Evolutionary conservation across 2,888 invertebrate species (phyloP).

Genomic region (Mythimna loreyi): DNA sequence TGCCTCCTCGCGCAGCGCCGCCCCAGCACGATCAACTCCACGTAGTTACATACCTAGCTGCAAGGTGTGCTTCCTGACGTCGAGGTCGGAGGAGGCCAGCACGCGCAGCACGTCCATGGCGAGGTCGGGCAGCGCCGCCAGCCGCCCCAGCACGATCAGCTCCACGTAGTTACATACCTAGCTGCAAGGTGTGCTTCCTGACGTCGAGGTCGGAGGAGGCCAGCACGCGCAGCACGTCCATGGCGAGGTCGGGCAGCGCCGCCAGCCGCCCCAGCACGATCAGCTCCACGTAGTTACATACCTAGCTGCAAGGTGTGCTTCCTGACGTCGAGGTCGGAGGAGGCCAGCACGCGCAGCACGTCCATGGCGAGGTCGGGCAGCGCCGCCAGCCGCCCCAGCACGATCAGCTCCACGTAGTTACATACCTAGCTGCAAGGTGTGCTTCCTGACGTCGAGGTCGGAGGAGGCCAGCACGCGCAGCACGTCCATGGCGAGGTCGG

Average conservation of each 20-base stretch:
- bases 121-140: slow-evolving; percentile 96
- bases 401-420: no score
- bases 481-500: no score
- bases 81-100: slow-evolving; percentile 97
- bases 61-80: slow-evolving; percentile 97
- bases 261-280: no score
- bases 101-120: slow-evolving; percentile 99
- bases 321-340: slow-evolving; percentile 98
- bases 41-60: slow-evolving; percentile 93
- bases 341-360: slow-evolving; percentile 97
- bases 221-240: slow-evolving; percentile 99
- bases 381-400: slow-evolving; percentile 86
- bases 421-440: no score
- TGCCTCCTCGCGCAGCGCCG: slow-evolving; percentile 96
- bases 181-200: slow-evolving; percentile 94
- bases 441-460: no score
- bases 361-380: slow-evolving; percentile 98
- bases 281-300: no score
- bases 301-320: slow-evolving; percentile 93
- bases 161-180: slow-evolving; percentile 96
- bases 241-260: slow-evolving; percentile 96
- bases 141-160: slow-evolving; percentile 98
- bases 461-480: no score
- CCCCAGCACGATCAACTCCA: slow-evolving; percentile 99
- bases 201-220: slow-evolving; percentile 98